Evolutionary conservation across 2,888 invertebrate genomes (phyloP).

Genomic region (Gryllus longicercus): DNA sequence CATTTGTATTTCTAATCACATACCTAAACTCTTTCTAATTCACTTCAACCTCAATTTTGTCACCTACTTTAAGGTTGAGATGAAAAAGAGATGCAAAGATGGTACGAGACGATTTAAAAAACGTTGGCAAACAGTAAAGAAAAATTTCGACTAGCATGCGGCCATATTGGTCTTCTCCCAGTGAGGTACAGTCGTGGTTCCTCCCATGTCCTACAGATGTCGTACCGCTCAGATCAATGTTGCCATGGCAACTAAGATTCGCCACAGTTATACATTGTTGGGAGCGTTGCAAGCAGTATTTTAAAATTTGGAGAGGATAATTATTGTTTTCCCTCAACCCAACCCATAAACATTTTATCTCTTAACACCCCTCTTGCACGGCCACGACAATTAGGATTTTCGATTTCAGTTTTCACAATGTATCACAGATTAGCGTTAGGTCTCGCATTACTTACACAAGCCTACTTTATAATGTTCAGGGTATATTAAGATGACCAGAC

Average conservation of each 20-base stretch:
- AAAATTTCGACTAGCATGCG: constrained; percentile 72
- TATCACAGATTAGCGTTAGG: too few relatives aligned
- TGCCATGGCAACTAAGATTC: constrained; percentile 28
- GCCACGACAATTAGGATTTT: too few relatives aligned
- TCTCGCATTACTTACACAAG: too few relatives aligned
- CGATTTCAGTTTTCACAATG: too few relatives aligned
- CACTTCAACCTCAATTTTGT: constrained; percentile 41
- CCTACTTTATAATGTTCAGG: too few relatives aligned
- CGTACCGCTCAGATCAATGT: constrained; percentile 27
- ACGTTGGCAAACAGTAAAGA: constrained; percentile 77
- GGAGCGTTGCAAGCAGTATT: too few relatives aligned
- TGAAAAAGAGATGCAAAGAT: constrained; percentile 41
- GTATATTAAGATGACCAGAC: too few relatives aligned
- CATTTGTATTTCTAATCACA: constrained; percentile 4
- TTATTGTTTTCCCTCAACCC: too few relatives aligned
- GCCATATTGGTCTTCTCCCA: constrained; percentile 63
- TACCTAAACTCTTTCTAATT: constrained; percentile 43
- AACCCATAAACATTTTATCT: too few relatives aligned
- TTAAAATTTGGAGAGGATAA: too few relatives aligned
- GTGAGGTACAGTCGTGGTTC: constrained; percentile 23
- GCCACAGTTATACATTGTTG: background rate
- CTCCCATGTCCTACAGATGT: constrained; percentile 23
- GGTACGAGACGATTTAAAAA: constrained; percentile 52
- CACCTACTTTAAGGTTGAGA: constrained; percentile 43
- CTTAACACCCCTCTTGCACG: too few relatives aligned